Evolutionary conservation across 2,888 invertebrate species (phyloP), one percentile per base, ranked within the genome.

Genomic region (Mythimna loreyi): DNA sequence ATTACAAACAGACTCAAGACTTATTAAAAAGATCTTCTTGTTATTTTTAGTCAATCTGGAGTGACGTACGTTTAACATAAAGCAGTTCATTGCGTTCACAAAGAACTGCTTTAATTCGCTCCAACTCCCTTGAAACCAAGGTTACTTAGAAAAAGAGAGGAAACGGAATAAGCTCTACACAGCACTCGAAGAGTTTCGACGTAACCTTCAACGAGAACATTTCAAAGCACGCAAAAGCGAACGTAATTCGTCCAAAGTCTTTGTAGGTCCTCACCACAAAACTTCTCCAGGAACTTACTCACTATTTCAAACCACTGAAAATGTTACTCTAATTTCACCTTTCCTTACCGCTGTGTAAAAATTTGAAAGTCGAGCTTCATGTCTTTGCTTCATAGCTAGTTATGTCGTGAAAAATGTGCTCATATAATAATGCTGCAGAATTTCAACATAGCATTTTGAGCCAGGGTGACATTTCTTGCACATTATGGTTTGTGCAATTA

Each of bases 181-280:
- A 50, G 50, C 23, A n/a, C 64, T 40, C 4, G 11, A 19, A 25
- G 33, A 23, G 19, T 30, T 60, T 36, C 36, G n/a, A 57, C 47
- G 60, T 66, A 67, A 63, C 60, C 63, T 43, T 43, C 21, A 61
- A 68, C 75, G 55, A 57, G 21, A 50, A 33, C 19, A 40, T 52
- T 50, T 58, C 49, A 58, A 52, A 55, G 53, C 23, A 47, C 40
- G 61, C 50, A 62, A 79, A 68, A 47, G 61, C 11, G 45, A n/a
- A 40, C 59, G 57, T 61, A 68, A 68, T 59, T 69, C n/a, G 33
- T 33, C 47, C 21, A 2, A 64, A 64, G 16, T 30, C 65, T 65
- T 63, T 69, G 33, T 23, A 23, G 30, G 36, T 53, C 47, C 19
- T 61, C n/a, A 57, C 30, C 30, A 40, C 56, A 16, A 56, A 77